These are phyloP conservation scores for Bubo scandiacus DNA, from an alignment of 2,113 vertebrate genomes.

Conservation along the genomic window DNA sequence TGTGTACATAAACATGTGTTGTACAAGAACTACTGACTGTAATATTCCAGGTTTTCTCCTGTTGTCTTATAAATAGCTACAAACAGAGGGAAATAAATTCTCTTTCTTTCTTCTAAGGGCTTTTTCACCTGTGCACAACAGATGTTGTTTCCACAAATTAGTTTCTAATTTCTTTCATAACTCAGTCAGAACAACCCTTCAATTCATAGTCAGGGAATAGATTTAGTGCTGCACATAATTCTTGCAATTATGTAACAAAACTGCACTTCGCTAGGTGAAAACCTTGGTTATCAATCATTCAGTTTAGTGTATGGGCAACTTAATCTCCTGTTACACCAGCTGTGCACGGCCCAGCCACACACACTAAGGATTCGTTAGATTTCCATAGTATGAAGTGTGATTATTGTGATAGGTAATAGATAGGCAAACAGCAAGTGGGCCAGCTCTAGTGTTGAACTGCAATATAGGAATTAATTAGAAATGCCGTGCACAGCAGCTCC, in stretches of 20 bases:
- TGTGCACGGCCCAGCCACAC: conserved; percentile 15
- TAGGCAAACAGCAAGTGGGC: not conserved
- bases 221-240: conserved; percentile 67
- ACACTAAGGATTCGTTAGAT: not conserved
- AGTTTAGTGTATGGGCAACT: conserved; percentile 64
- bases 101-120: conserved; percentile 45
- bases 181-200: conserved; percentile 74
- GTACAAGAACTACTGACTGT: not conserved
- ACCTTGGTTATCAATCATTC: conserved; percentile 64
- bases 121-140: conserved; percentile 53
- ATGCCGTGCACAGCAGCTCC: not conserved
- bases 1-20: conserved; percentile 13
- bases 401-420: not conserved
- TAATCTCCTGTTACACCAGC: conserved; percentile 68
- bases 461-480: not conserved
- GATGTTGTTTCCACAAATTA: conserved; percentile 77
- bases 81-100: conserved; percentile 59
- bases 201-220: conserved; percentile 71
- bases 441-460: not conserved
- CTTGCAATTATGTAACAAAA: conserved; percentile 76
- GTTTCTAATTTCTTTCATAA: conserved; percentile 78
- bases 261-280: conserved; percentile 67
- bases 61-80: conserved; percentile 61
- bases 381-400: not conserved
- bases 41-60: not conserved